Evolutionary conservation across 2,797 vertebrate genomes (phyloP).

Genomic region (Myiotriccus ornatus): DNA sequence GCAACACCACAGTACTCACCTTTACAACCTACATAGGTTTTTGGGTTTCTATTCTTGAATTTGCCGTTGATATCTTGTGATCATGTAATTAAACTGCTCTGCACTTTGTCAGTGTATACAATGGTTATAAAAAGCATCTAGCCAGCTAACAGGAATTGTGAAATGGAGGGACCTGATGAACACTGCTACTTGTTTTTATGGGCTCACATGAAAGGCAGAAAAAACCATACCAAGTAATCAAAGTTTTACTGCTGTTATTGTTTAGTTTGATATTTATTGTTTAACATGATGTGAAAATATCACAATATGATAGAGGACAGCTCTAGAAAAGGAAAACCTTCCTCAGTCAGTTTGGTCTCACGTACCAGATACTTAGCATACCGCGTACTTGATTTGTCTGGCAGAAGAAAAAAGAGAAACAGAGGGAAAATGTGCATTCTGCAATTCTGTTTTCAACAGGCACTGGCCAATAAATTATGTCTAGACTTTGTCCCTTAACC

Average conservation of each 20-base stretch:
- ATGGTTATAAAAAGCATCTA: background rate
- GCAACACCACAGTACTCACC: background rate
- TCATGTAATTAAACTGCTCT: background rate
- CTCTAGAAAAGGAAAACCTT: slow-evolving; percentile 1
- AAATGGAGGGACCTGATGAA: background rate
- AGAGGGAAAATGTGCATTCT: slow-evolving; percentile 35
- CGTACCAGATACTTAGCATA: slow-evolving; percentile 45
- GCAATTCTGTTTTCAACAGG: slow-evolving; percentile 56
- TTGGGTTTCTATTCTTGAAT: background rate
- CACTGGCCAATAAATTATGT: slow-evolving; percentile 60
- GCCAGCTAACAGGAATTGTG: background rate
- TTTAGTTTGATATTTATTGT: slow-evolving; percentile 7
- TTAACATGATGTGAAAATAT: background rate
- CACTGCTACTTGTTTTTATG: background rate
- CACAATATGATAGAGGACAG: background rate
- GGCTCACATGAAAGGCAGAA: background rate
- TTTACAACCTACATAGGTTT: background rate
- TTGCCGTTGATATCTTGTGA: background rate
- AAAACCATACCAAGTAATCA: background rate
- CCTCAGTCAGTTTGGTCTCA: background rate
- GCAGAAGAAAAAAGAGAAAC: slow-evolving; percentile 18
- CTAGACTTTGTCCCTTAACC: slow-evolving; percentile 66
- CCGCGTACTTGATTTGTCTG: slow-evolving; percentile 16
- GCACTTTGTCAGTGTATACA: background rate
- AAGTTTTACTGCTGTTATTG: background rate